phyloP scores from a whole-genome alignment of 2,113 vertebrate genomes.

The Zootoca vivipara region DNA sequence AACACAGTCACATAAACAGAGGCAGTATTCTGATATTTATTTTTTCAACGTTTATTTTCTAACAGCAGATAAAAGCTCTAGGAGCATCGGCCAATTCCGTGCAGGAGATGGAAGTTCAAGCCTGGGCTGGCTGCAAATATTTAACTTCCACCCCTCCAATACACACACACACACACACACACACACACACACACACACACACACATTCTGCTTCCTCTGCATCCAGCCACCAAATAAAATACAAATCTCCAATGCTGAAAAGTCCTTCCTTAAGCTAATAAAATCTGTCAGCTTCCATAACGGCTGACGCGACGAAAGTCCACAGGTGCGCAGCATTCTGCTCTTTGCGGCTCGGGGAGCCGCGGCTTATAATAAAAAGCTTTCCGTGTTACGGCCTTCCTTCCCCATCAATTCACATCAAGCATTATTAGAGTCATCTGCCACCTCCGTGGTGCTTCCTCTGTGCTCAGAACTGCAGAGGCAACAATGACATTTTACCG shows the following conservation, averaged over 20 bases:
- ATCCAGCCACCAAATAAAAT: constrained; percentile 68
- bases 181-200: no score
- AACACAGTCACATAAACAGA: not conserved
- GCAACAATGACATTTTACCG: constrained; percentile 81
- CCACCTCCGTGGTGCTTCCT: constrained; percentile 75
- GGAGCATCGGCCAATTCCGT: constrained; percentile 24
- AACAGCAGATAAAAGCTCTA: constrained; percentile 17
- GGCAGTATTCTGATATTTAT: not conserved
- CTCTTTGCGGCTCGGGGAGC: constrained; percentile 68
- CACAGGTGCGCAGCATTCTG: constrained; percentile 76
- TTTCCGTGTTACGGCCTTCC: constrained; percentile 68
- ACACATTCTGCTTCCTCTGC: constrained; percentile 55
- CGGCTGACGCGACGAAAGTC: constrained; percentile 70
- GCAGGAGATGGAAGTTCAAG: constrained; percentile 14
- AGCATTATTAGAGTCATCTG: constrained; percentile 76
- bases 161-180: no score
- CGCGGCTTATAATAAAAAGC: constrained; percentile 77
- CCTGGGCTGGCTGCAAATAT: constrained; percentile 51
- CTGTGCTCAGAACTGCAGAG: constrained; percentile 74
- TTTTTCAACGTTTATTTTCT: not conserved
- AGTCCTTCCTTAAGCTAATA: constrained; percentile 81
- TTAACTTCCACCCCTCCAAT: constrained; percentile 38
- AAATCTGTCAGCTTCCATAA: constrained; percentile 82
- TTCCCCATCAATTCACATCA: constrained; percentile 79
- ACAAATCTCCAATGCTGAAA: constrained; percentile 70